Base-by-base conservation (phyloP, 2,113 vertebrate species). In the Alouatta palliata region DNA sequence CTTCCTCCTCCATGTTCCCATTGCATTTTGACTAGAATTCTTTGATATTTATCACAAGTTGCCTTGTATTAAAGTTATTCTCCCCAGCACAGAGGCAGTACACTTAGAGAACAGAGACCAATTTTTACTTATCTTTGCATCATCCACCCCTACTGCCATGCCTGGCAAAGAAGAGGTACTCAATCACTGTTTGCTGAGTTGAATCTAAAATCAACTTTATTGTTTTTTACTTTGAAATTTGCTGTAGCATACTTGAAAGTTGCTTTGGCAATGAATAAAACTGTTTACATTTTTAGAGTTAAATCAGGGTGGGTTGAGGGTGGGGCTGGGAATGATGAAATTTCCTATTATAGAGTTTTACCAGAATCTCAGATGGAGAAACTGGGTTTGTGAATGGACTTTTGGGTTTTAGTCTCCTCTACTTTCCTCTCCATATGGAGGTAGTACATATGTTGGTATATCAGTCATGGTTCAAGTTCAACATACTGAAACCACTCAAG, bases 151-250 rank as follows among this genome's bases (percentile, higher is more conserved):
- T 54, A 47, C 11, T 64, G 25, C 27, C 81, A 30, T 76, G 52
- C 43, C 66, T 45, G 30, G 66, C 30, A 45, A 35, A 61, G 79
- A 91, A 45, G 61, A 87, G 27, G 37, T 30, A 47, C 43, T 95
- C 19, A 16, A 64, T 83, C 61, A 56, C 73, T 91, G 45, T 47
- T 94, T 52, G 45, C 30, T 66, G 37, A 85, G 35, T 64, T 90
- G 43, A 92, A 80, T 94, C 16, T 85, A 93, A 94, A 95, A 95
- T 94, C 30, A 58, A 73, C 17, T 68, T 58, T 25, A 9, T 35
- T 12, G 27, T 94, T 94, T 85, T 91, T 64, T 32, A 95, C 73
- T 97, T 96, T 68, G n/a, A 92, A 83, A 92, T 95, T 92, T 92
- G 75, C 84, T 81, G 30, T 64, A 84, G 37, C 20, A 20, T 20